phyloP scores from a whole-genome alignment of 2,888 invertebrate genomes.

The Lasioglossum oenotherae region DNA sequence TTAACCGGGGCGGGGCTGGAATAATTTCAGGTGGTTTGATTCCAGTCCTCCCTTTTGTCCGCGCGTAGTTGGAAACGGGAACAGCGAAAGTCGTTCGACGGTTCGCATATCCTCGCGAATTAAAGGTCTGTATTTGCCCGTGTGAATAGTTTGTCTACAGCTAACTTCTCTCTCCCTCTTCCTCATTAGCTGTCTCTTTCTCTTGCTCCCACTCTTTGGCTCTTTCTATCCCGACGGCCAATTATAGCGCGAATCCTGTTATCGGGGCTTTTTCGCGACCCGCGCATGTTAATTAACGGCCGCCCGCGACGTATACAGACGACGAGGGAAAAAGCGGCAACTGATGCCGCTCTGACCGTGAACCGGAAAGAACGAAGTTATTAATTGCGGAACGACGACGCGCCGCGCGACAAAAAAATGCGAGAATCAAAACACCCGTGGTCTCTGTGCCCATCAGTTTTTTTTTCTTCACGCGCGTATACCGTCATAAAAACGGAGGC shows the following conservation, averaged over 20 bases:
- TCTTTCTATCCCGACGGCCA: background rate
- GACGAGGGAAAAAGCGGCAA: background rate
- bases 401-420: background rate
- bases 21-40: constrained; percentile 67
- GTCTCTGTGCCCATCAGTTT: background rate
- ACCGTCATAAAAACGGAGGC: background rate
- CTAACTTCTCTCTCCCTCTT: background rate
- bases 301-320: background rate
- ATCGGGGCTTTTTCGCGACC: background rate
- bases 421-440: background rate
- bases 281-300: constrained; percentile 22
- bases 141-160: background rate
- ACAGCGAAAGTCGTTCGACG: constrained; percentile 39
- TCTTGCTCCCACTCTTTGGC: background rate
- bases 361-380: constrained; percentile 26
- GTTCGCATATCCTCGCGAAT: constrained; percentile 31
- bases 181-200: background rate
- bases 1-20: constrained; percentile 61
- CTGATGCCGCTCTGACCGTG: constrained; percentile 7
- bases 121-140: constrained; percentile 21
- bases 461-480: background rate
- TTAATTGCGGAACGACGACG: constrained; percentile 10
- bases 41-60: constrained; percentile 59
- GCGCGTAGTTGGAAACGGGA: constrained; percentile 10
- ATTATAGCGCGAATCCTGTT: constrained; percentile 23